Conservation (phyloP, 2,797 vertebrate species). For the Ataeniobius toweri region DNA sequence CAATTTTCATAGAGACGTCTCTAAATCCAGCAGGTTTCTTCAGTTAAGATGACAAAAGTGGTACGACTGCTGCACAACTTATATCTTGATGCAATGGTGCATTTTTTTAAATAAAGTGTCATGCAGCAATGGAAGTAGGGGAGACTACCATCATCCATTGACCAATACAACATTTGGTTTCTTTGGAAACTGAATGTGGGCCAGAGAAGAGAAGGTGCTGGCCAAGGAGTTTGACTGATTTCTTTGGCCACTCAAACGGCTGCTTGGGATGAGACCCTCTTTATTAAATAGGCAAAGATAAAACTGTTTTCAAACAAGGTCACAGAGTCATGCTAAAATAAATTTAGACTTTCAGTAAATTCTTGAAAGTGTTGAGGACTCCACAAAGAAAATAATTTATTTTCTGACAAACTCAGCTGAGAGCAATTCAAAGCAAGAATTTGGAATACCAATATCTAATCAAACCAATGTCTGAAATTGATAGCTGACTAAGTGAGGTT, state of each 20-base stretch:
- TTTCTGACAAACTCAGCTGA: not conserved
- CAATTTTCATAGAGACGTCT: not conserved
- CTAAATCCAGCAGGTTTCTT: not conserved
- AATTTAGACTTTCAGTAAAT: not conserved
- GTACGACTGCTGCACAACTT: not conserved
- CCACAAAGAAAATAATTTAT: not conserved
- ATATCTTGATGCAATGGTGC: not conserved
- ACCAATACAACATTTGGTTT: not conserved
- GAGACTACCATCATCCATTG: not conserved
- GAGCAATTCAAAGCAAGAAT: not conserved
- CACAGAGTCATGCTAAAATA: not conserved
- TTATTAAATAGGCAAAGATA: not conserved
- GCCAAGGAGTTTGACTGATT: too few species aligned
- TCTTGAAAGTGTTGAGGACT: not conserved
- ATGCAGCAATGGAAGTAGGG: not conserved
- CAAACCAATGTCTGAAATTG: not conserved
- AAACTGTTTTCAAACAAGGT: not conserved
- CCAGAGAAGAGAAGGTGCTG: not conserved
- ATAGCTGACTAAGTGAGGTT: not conserved
- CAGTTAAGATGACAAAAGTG: not conserved
- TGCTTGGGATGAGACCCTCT: too few species aligned
- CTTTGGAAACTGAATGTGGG: not conserved
- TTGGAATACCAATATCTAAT: not conserved
- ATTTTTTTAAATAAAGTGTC: not conserved
- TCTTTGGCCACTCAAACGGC: too few species aligned